Evolutionary conservation across 2,113 vertebrate genomes (phyloP).

Genomic region (Harpagus bidentatus): DNA sequence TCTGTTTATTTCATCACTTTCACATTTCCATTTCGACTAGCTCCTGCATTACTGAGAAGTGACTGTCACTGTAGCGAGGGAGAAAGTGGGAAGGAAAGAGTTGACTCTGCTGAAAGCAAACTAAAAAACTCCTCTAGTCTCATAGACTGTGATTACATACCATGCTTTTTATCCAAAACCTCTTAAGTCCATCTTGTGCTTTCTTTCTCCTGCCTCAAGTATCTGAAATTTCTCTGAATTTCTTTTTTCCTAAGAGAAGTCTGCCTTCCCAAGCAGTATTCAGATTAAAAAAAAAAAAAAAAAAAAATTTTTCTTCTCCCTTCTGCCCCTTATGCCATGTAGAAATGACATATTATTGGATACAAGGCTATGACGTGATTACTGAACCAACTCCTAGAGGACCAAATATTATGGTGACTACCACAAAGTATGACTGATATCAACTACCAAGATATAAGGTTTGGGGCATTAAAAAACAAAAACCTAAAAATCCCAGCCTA

Average conservation of each 20-base stretch:
- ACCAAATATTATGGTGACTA: not conserved
- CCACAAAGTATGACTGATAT: not conserved
- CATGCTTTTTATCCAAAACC: not conserved
- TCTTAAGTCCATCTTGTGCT: not conserved
- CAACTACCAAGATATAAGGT: rapidly evolving
- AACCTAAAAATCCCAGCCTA: not conserved
- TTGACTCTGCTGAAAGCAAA: not conserved
- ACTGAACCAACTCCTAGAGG: not conserved
- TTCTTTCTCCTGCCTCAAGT: not conserved
- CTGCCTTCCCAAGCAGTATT: not conserved
- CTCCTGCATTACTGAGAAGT: not conserved
- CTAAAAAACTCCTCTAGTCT: not conserved
- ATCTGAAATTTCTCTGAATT: not conserved
- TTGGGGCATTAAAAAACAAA: not conserved
- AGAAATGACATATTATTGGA: not conserved
- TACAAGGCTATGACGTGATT: not conserved
- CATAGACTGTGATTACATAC: not conserved
- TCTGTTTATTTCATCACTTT: not conserved
- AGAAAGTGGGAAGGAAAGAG: not conserved
- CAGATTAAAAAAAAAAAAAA: not conserved
- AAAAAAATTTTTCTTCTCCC: not conserved
- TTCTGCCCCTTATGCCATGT: not conserved
- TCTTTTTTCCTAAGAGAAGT: not conserved
- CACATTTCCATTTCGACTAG: not conserved
- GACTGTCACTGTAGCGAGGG: not conserved